Evolutionary conservation across 2,888 invertebrate species (phyloP).

Genomic region (Hedya salicella): DNA sequence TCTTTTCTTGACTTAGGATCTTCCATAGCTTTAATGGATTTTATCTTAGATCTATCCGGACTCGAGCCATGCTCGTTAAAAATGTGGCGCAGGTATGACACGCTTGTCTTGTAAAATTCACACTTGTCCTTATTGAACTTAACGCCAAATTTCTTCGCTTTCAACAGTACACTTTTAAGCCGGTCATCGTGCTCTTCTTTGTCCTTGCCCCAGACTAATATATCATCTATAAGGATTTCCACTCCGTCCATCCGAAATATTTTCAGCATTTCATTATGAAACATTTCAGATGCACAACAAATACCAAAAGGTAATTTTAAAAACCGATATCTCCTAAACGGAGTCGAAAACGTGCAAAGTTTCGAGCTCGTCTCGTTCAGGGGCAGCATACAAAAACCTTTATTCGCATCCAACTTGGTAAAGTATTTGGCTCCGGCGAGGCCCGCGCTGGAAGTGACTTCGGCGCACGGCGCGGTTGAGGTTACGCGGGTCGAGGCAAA

Average conservation of each 20-base stretch:
- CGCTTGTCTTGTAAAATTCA: constrained; percentile 39
- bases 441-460: constrained; percentile 46
- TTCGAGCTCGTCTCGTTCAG: constrained; percentile 27
- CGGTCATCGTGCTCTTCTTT: constrained; percentile 39
- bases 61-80: constrained; percentile 42
- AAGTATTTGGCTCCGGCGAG: constrained; percentile 43
- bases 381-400: constrained; percentile 45
- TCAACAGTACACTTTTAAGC: constrained; percentile 35
- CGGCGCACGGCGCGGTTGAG: constrained; percentile 45
- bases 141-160: constrained; percentile 41
- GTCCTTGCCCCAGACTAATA: constrained; percentile 39
- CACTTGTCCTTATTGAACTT: constrained; percentile 39
- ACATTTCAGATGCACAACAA: constrained; percentile 27
- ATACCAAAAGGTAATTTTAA: constrained; percentile 44
- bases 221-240: constrained; percentile 41
- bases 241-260: constrained; percentile 46
- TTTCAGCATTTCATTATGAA: constrained; percentile 46
- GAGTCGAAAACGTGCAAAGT: constrained; percentile 42
- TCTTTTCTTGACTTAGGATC: neutral
- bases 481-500: constrained; percentile 46
- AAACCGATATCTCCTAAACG: constrained; percentile 46
- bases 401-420: constrained; percentile 45
- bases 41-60: constrained; percentile 13
- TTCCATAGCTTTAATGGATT: neutral
- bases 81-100: constrained; percentile 46